phyloP scores from a whole-genome alignment of 2,888 invertebrate species.

The Ptychoptera albimana region DNA sequence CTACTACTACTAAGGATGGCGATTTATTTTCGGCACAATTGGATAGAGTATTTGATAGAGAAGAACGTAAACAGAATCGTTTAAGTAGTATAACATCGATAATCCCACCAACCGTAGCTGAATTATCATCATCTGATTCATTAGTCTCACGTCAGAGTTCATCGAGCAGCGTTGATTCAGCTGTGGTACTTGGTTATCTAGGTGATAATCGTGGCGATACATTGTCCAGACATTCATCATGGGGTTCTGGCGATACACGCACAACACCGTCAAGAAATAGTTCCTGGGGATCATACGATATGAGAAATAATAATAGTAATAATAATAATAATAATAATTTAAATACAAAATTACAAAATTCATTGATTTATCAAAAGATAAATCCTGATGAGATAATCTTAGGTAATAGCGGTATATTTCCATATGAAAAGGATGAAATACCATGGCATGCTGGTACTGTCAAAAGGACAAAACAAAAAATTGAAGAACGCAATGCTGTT shows the following conservation, averaged over 20 bases:
- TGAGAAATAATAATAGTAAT: conserved; percentile 20
- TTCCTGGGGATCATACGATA: conserved; percentile 58
- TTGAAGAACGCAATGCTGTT: conserved; percentile 36
- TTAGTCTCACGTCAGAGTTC: conserved; percentile 50
- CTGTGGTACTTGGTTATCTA: conserved; percentile 42
- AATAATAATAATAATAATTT: neutral
- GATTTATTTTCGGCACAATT: conserved; percentile 56
- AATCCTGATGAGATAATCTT: conserved; percentile 1
- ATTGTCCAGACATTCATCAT: conserved; percentile 62
- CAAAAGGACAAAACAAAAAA: conserved; percentile 48
- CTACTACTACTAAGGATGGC: conserved; percentile 20
- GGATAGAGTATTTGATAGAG: conserved; percentile 54
- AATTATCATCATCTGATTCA: conserved; percentile 12
- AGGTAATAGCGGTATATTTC: conserved; percentile 32
- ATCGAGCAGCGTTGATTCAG: conserved; percentile 64
- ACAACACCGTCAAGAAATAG: conserved; percentile 48
- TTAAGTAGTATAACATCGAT: conserved; percentile 12
- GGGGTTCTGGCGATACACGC: conserved; percentile 61
- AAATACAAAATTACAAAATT: neutral
- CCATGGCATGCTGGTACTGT: conserved; percentile 55
- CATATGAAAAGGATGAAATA: conserved; percentile 42
- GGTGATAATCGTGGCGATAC: conserved; percentile 35
- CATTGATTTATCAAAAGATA: neutral
- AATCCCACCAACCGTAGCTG: conserved; percentile 7
- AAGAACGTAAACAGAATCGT: conserved; percentile 28